Evolutionary conservation across 2,113 vertebrate species (phyloP).

Genomic region (Ciconia maguari): DNA sequence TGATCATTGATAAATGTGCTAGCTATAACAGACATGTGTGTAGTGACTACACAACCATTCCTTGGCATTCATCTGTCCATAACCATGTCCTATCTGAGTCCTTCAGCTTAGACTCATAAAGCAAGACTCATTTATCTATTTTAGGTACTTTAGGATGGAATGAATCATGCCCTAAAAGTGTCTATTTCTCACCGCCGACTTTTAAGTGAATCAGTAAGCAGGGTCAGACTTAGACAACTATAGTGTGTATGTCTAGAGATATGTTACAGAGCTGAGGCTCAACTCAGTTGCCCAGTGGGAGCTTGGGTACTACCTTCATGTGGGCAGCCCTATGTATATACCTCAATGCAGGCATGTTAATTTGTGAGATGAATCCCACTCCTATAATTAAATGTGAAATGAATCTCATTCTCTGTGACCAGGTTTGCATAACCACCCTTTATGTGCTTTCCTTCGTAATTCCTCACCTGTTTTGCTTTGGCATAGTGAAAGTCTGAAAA

Average conservation of each 20-base stretch:
- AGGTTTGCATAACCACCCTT: not conserved
- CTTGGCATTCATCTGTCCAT: not conserved
- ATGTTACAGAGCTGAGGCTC: not conserved
- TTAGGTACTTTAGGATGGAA: not conserved
- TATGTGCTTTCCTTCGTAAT: not conserved
- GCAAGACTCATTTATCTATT: not conserved
- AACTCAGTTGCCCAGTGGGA: not conserved
- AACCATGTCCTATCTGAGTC: not conserved
- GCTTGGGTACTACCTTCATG: not conserved
- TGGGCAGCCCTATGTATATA: not conserved
- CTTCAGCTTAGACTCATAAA: not conserved
- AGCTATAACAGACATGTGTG: not conserved
- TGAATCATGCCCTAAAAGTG: not conserved
- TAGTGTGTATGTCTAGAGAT: not conserved
- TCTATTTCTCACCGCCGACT: not conserved
- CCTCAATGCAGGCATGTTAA: not conserved
- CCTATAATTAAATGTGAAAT: not conserved
- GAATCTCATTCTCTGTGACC: not conserved
- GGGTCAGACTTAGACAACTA: not conserved
- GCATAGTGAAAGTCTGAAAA: not conserved
- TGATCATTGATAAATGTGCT: not conserved
- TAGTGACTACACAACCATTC: not conserved
- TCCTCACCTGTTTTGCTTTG: not conserved
- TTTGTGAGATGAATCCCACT: not conserved
- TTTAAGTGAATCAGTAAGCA: not conserved